These are phyloP conservation scores for Odontophorus gujanensis DNA, from an alignment of 2,113 vertebrate genomes.

Conservation along the genomic window DNA sequence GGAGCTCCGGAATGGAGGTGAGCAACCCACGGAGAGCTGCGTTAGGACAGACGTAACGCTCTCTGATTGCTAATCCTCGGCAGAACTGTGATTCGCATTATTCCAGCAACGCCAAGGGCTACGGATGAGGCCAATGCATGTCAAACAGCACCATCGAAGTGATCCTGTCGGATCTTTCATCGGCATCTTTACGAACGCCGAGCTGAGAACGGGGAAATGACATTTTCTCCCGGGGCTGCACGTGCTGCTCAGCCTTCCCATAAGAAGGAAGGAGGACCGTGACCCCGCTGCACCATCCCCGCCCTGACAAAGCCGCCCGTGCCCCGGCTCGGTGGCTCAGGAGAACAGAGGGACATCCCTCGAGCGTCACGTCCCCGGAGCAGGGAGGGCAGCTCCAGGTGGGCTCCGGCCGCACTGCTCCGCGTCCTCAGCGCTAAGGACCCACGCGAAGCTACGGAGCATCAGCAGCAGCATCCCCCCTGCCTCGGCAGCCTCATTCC, in stretches of 20 bases:
- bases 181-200: not conserved
- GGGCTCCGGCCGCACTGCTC: not conserved
- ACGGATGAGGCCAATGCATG: not conserved
- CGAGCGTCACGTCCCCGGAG: no score
- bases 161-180: not conserved
- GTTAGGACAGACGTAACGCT: slow-evolving; percentile 43
- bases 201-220: not conserved
- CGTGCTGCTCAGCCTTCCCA: rapidly evolving
- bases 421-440: not conserved
- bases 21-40: not conserved
- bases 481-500: not conserved
- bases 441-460: not conserved
- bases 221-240: rapidly evolving
- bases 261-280: rapidly evolving
- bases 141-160: not conserved
- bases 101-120: not conserved
- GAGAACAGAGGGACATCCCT: not conserved
- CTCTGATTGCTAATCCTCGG: slow-evolving; percentile 47
- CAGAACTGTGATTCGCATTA: slow-evolving; percentile 4
- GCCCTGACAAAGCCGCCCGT: not conserved
- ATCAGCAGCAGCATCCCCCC: not conserved
- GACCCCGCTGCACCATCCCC: not conserved
- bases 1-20: slow-evolving; percentile 16
- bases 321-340: rapidly evolving
- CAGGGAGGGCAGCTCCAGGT: not conserved